phyloP scores from a whole-genome alignment of 1,140 invertebrate genomes.

The Caenorhabditis inopinata region DNA sequence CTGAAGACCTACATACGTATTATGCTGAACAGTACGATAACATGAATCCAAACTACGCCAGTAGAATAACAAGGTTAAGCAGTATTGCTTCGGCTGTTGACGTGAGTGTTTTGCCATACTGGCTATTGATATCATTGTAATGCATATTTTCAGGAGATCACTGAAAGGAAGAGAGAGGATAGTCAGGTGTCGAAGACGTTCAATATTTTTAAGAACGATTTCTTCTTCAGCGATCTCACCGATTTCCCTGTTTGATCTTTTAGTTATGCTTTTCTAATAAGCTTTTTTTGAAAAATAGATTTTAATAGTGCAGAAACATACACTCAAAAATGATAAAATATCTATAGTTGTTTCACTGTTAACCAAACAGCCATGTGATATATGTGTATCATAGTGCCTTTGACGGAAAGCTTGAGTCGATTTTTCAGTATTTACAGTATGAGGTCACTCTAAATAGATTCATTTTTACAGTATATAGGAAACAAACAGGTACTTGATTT shows the following conservation, averaged over 20 bases:
- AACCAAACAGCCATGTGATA: background rate
- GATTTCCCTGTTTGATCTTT: conserved; percentile 3
- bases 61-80: conserved; percentile 25
- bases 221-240: conserved; percentile 35
- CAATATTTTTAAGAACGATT: conserved; percentile 41
- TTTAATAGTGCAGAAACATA: too few relatives aligned
- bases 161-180: conserved; percentile 28
- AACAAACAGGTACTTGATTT: background rate
- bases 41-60: conserved; percentile 30
- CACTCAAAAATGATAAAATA: background rate
- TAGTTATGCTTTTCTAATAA: too few relatives aligned
- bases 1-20: conserved; percentile 38
- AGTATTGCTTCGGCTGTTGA: conserved; percentile 27
- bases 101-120: background rate
- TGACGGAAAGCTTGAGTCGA: background rate
- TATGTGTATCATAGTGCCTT: conserved; percentile 18
- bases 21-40: conserved; percentile 28
- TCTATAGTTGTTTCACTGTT: background rate
- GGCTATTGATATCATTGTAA: background rate
- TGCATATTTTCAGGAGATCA: conserved; percentile 31
- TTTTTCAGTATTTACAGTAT: background rate
- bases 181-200: conserved; percentile 38
- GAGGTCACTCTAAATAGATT: background rate
- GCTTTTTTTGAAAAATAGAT: too few relatives aligned
- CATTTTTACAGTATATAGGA: background rate